A percentile compares a stretch with the other conserved stretches of the same genome.
Evolutionary conservation across 2,113 vertebrate genomes (phyloP).

Genomic region (Hydrochoerus hydrochaeris): DNA sequence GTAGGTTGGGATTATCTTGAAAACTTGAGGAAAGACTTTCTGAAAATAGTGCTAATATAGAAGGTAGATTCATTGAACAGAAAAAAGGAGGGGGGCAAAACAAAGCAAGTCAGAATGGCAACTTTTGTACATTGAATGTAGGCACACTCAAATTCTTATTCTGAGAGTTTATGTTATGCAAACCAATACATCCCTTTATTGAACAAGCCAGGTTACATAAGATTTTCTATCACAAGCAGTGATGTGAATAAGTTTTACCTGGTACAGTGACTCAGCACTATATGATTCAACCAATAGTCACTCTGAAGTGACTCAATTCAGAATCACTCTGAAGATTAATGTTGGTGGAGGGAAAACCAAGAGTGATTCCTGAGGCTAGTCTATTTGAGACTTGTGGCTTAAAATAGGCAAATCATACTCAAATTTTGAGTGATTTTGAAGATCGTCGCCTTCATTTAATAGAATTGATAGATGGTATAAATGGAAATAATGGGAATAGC

Average conservation of each 20-base stretch:
- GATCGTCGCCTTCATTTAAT: neutral
- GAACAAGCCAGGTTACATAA: neutral
- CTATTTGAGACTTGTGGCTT: neutral
- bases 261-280: neutral
- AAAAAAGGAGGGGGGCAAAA: neutral
- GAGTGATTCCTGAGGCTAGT: neutral
- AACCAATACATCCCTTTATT: neutral
- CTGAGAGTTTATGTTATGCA: neutral
- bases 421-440: constrained; percentile 22
- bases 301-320: neutral
- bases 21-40: neutral
- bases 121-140: neutral
- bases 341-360: neutral
- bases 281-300: neutral
- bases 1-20: neutral
- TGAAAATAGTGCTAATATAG: neutral
- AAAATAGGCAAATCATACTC: neutral
- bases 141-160: neutral
- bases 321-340: neutral
- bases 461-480: neutral
- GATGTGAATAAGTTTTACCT: neutral
- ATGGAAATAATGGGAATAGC: neutral
- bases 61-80: neutral
- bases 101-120: neutral
- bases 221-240: neutral